Evolutionary conservation across 2,888 invertebrate species (phyloP).

Genomic region (Temnothorax ravouxi): DNA sequence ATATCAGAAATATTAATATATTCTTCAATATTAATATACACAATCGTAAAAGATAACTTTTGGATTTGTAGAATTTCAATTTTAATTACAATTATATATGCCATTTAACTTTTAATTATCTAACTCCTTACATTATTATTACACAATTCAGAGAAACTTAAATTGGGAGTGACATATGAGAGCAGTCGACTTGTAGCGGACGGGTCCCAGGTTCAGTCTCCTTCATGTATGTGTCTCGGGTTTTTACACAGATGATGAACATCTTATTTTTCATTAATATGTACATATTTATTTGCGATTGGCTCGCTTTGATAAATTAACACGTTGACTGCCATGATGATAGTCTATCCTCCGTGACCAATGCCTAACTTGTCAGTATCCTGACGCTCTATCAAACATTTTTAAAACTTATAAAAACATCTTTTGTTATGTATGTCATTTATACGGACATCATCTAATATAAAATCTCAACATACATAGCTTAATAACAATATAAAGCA

Average conservation of each 20-base stretch:
- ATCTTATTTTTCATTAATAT: neutral
- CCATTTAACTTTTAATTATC: neutral
- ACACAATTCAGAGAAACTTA: neutral
- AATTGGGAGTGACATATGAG: neutral
- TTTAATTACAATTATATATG: neutral
- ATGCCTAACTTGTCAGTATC: neutral
- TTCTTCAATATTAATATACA: slow-evolving; percentile 1
- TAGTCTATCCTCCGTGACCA: neutral
- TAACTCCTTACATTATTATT: neutral
- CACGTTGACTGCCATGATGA: neutral
- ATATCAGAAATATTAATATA: slow-evolving; percentile 16
- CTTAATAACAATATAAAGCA: neutral
- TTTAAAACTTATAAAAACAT: neutral
- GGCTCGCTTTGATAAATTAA: neutral
- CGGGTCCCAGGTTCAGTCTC: neutral
- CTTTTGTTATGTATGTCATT: too few relatives aligned
- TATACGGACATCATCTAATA: neutral
- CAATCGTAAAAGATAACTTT: neutral
- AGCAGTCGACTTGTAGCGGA: neutral
- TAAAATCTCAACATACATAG: neutral
- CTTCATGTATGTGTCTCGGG: too few relatives aligned
- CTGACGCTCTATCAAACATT: neutral
- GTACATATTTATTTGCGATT: neutral
- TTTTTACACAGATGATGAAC: neutral
- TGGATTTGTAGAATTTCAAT: neutral